Conservation (phyloP, 2,113 vertebrate genomes). For the Anguilla japonica region DNA sequence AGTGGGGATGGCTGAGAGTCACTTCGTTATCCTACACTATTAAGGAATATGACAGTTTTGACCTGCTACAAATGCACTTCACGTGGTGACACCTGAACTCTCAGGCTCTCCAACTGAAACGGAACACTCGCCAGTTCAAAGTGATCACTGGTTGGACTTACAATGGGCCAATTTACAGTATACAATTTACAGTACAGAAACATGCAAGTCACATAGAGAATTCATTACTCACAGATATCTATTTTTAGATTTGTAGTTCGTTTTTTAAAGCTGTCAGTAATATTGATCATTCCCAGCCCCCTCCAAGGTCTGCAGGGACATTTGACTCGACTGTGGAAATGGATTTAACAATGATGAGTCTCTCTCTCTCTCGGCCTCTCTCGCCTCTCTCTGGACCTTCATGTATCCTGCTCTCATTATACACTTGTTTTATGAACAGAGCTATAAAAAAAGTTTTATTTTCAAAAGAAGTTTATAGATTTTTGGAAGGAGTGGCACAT, state of each 20-base stretch:
- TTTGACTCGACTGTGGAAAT: constrained; percentile 1
- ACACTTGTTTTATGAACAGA: not conserved
- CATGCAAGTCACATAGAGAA: not conserved
- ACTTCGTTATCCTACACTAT: not conserved
- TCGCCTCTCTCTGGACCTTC: not conserved
- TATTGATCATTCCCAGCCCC: constrained; percentile 5
- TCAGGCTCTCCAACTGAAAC: not conserved
- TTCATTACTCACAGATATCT: not conserved
- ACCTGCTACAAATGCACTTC: not conserved
- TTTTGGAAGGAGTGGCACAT: not conserved
- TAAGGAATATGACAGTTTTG: not conserved
- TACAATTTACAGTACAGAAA: not conserved
- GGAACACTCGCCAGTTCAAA: not conserved
- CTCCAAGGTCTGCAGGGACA: not conserved
- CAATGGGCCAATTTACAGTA: not conserved
- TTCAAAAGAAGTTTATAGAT: not conserved
- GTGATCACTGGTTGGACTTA: not conserved
- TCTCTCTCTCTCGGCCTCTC: not conserved
- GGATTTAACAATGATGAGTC: not conserved
- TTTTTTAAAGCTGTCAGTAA: not conserved
- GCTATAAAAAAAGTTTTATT: not conserved
- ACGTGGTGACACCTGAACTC: not conserved
- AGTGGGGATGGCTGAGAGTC: too few species aligned
- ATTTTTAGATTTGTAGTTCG: not conserved
- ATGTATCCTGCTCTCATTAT: constrained; percentile 3